Percentiles rank a stretch among this genome's conserved stretches.
Conservation (phyloP, 2,888 invertebrate species). For the Lithosia quadra region DNA sequence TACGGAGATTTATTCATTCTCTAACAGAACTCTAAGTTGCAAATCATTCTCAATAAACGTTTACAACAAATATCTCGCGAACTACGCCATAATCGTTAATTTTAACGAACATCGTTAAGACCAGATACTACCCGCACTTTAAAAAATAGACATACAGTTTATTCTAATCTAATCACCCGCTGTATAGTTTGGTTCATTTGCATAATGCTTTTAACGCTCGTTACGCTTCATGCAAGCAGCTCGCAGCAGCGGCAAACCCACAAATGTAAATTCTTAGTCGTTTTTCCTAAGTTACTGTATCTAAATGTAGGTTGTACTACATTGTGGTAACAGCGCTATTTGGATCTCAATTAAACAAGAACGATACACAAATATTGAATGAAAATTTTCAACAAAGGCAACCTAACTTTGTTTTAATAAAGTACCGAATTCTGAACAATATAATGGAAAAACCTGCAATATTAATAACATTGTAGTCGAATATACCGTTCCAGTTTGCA, state of each 20-base stretch:
- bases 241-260: constrained; percentile 31
- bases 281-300: constrained; percentile 38
- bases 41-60: neutral
- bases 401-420: constrained; percentile 16
- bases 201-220: constrained; percentile 51
- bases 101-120: constrained; percentile 16
- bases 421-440: constrained; percentile 6
- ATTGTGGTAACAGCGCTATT: constrained; percentile 21
- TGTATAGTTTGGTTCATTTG: constrained; percentile 43
- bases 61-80: neutral
- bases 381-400: constrained; percentile 10
- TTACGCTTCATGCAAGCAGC: constrained; percentile 48
- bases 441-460: constrained; percentile 18
- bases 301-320: constrained; percentile 24
- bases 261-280: constrained; percentile 48
- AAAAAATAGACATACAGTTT: constrained; percentile 42
- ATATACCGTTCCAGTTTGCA: constrained; percentile 19
- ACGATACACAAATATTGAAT: neutral
- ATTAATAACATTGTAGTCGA: constrained; percentile 20
- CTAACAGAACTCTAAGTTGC: neutral
- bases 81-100: neutral
- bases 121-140: constrained; percentile 26
- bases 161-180: constrained; percentile 46
- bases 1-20: neutral
- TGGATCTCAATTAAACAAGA: constrained; percentile 21